These are phyloP conservation scores for Elephantulus edwardii DNA, from an alignment of 2,113 vertebrate species.

Conservation along the genomic window DNA sequence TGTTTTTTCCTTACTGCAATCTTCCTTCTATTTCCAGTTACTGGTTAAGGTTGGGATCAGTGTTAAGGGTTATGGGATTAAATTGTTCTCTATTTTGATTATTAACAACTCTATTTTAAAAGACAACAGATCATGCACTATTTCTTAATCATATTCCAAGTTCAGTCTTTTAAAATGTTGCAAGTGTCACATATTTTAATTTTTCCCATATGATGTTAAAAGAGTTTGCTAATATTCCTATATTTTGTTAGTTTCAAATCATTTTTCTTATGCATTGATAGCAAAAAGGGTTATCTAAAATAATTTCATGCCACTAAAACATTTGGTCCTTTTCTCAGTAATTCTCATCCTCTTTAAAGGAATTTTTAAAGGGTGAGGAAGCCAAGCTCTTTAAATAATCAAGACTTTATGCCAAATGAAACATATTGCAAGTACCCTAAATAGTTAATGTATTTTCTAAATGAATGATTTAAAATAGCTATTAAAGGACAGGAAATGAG, in stretches of 20 bases:
- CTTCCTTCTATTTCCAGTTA: not conserved
- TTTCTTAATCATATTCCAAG: constrained; percentile 56
- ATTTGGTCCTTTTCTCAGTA: constrained; percentile 69
- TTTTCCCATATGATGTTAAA: not conserved
- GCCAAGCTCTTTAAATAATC: constrained; percentile 70
- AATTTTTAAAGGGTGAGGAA: constrained; percentile 72
- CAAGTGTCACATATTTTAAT: not conserved
- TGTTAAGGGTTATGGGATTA: constrained; percentile 32
- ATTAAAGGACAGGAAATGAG: constrained; percentile 89
- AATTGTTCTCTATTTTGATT: constrained; percentile 9
- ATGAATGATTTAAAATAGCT: constrained; percentile 90
- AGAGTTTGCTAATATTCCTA: constrained; percentile 40
- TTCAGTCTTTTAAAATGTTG: constrained; percentile 21
- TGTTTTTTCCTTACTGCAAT: constrained; percentile 13
- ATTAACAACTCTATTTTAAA: constrained; percentile 11
- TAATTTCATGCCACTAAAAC: constrained; percentile 53
- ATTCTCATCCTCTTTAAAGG: constrained; percentile 82
- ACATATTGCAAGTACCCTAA: constrained; percentile 81
- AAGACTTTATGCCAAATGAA: constrained; percentile 78
- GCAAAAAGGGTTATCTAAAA: constrained; percentile 37
- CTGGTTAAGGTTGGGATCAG: constrained; percentile 14
- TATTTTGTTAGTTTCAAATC: constrained; percentile 52
- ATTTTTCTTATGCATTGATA: constrained; percentile 22
- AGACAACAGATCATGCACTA: not conserved
- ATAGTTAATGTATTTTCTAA: constrained; percentile 88